Evolutionary conservation across 1,140 invertebrate species (phyloP).

Genomic region (Anastrepha obliqua): DNA sequence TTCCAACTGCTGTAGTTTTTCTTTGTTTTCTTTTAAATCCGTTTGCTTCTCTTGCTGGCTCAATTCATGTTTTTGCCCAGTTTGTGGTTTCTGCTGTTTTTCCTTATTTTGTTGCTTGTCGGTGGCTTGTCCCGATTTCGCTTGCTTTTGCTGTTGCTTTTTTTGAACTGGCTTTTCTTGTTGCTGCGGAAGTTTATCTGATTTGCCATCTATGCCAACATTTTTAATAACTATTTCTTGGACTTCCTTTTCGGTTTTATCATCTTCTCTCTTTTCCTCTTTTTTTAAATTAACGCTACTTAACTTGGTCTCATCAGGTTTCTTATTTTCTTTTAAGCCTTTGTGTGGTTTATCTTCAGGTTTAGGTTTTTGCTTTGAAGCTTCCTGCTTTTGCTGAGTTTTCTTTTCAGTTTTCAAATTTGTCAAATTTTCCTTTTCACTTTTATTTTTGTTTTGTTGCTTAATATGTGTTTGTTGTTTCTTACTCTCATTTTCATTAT

Average conservation of each 20-base stretch:
- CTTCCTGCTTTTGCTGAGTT: conserved; percentile 7
- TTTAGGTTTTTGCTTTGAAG: neutral
- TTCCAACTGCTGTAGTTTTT: neutral
- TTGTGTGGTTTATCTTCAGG: neutral
- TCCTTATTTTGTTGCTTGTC: conserved; percentile 42
- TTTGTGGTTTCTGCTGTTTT: neutral
- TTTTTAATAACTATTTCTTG: neutral
- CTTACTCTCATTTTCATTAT: neutral
- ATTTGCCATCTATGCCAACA: neutral
- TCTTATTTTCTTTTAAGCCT: conserved; percentile 7
- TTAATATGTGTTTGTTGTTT: neutral
- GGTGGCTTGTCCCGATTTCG: neutral
- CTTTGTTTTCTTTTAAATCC: neutral
- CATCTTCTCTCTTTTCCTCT: neutral
- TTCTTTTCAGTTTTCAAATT: neutral
- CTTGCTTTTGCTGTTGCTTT: neutral
- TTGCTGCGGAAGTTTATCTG: neutral
- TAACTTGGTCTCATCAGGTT: neutral
- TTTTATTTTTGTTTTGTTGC: conserved; percentile 8
- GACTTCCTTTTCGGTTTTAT: neutral
- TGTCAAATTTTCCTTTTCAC: neutral
- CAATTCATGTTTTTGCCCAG: neutral
- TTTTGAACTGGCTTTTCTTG: conserved; percentile 52
- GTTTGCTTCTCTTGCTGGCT: neutral
- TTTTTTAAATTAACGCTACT: neutral